Base-by-base conservation (phyloP, 2,888 invertebrate species). In the Drosophila robusta region DNA sequence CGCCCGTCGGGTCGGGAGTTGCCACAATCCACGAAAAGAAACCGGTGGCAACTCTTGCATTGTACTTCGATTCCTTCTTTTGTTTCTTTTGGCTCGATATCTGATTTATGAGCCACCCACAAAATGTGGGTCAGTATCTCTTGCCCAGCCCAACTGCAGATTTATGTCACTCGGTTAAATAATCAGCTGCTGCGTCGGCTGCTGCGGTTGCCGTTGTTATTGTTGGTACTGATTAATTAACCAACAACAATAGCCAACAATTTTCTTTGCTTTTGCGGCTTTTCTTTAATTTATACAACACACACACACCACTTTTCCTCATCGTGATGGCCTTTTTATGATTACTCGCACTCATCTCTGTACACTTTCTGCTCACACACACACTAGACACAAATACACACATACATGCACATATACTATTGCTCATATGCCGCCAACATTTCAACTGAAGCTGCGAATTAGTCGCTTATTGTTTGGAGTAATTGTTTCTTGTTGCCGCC, bases 101-200 rank as follows among this genome's bases (percentile, higher is more conserved):
- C 80, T 63, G 72, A 76, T 64, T 70, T 78, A 63, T 61, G 44
- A 44, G 24, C 62, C 73, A 62, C 64, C 60, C 66, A 56, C 65
- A 65, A 68, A 52, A 78, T 85, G 66, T 76, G 70, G 87, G 87
- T 82, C 76, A 86, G 65, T 47, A 42, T 65, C 72, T 54, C 64
- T 51, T 67, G 63, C 64, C 64, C 47, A 54, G 39, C 26, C 52
- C 52, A 49, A 41, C 38, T 50, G 42, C 47, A 71, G 70, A 72
- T 86, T 87, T 83, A 79, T 88, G 79, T 88, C 87, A 87, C 77
- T 81, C 64, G 77, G 84, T 86, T 88, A 89, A 86, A 84, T 89
- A 86, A 87, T 64, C 75, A 75, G 50, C 55, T 52, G 47, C 46
- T 18, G 29, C 55, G 29, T 22, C 32, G 54, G 24, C n/a, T 44